Percentiles rank a stretch among this genome's conserved stretches.
These are phyloP conservation scores for Semnornis frantzii DNA, from an alignment of 2,113 vertebrate genomes.

Conservation along the genomic window DNA sequence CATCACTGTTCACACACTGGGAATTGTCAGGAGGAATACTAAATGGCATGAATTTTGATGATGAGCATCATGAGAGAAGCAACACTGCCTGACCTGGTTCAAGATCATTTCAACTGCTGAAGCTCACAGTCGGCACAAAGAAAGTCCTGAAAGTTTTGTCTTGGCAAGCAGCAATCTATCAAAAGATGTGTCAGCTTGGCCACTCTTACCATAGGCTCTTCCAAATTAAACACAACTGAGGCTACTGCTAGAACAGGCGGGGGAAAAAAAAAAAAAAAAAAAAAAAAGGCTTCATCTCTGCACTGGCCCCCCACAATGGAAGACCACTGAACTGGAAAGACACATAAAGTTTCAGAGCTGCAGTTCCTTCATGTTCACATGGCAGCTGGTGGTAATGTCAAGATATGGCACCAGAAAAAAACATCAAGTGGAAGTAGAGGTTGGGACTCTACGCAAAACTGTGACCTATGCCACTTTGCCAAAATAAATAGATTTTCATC, in stretches of 20 bases:
- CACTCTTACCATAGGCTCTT: not conserved
- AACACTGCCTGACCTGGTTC: not conserved
- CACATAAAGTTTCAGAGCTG: not conserved
- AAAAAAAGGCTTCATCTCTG: not conserved
- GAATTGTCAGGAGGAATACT: not conserved
- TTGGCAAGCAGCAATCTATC: not conserved
- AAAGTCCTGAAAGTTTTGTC: not conserved
- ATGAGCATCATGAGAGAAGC: not conserved
- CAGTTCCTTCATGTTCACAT: not conserved
- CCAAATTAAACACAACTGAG: not conserved
- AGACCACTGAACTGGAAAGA: not conserved
- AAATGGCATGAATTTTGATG: not conserved
- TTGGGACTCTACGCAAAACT: not conserved
- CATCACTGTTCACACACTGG: not conserved
- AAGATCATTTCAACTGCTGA: not conserved
- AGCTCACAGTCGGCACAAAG: not conserved
- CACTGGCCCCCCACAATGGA: not conserved
- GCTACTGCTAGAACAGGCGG: not conserved
- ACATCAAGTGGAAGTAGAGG: not conserved
- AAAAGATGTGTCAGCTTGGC: not conserved
- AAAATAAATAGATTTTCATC: not conserved
- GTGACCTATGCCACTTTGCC: not conserved
- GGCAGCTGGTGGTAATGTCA: not conserved
- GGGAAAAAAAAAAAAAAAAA: too few species aligned
- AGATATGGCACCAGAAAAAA: not conserved